A percentile compares a stretch with the other conserved stretches of the same genome.
Conservation (phyloP, 2,113 vertebrate species). For the Bagarius yarrelli region DNA sequence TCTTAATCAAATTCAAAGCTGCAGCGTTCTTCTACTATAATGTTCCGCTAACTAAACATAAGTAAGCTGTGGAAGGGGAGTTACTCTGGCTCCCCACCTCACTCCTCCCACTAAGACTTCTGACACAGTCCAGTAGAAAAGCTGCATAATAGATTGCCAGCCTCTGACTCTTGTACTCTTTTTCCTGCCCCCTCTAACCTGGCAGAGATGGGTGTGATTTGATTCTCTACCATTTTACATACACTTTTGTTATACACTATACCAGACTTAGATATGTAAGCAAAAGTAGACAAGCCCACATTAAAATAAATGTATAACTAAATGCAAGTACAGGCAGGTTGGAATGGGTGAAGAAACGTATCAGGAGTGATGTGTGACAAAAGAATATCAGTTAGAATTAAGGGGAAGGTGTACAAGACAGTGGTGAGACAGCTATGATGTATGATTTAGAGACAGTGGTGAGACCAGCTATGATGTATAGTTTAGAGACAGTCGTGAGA, state of each 20-base stretch:
- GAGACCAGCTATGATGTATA: too few species aligned
- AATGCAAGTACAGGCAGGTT: too few species aligned
- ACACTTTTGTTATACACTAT: not conserved
- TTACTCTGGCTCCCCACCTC: constrained; percentile 15
- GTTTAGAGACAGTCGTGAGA: too few species aligned
- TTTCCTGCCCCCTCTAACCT: not conserved
- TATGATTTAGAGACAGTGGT: too few species aligned
- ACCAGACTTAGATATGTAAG: constrained; percentile 16
- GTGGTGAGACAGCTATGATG: too few species aligned
- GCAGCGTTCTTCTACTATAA: constrained; percentile 25
- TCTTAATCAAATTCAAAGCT: constrained; percentile 26
- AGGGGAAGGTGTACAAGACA: too few species aligned
- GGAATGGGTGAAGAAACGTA: too few species aligned
- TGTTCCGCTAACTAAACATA: constrained; percentile 26
- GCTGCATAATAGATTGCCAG: constrained; percentile 18
- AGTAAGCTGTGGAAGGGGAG: constrained; percentile 31
- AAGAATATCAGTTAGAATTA: too few species aligned
- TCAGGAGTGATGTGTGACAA: too few species aligned
- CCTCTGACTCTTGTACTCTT: constrained; percentile 19
- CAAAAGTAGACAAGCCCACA: constrained; percentile 9
- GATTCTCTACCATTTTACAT: constrained; percentile 37
- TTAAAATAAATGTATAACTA: constrained; percentile 11
- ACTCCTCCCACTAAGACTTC: constrained; percentile 40
- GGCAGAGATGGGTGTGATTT: constrained; percentile 27
- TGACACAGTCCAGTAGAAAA: constrained; percentile 34